Evolutionary conservation across 2,888 invertebrate species (phyloP).

Genomic region (Drosophila hamatofila): DNA sequence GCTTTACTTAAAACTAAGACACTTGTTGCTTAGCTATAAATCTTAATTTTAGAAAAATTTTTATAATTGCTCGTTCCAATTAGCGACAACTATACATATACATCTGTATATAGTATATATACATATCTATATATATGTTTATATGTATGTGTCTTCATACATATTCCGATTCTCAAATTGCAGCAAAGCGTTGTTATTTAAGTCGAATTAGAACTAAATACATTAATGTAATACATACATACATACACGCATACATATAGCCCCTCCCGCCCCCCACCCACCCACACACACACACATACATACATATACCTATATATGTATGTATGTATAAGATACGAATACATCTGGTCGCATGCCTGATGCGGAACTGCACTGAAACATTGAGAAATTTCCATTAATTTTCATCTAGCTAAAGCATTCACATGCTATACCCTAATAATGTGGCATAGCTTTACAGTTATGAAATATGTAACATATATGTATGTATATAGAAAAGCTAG

Average conservation of each 20-base stretch:
- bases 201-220: conserved; percentile 14
- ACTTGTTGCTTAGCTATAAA: not conserved
- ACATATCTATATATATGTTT: too few species aligned
- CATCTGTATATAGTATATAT: not conserved
- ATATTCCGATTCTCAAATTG: conserved; percentile 9
- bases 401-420: conserved; percentile 12
- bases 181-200: conserved; percentile 2
- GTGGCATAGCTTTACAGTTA: not conserved
- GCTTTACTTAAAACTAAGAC: not conserved
- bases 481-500: not conserved
- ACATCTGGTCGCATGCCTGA: conserved; percentile 6
- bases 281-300: too few species aligned
- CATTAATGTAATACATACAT: not conserved
- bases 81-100: not conserved
- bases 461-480: not conserved
- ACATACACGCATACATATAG: not conserved
- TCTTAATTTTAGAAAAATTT: not conserved
- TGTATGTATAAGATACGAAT: not conserved
- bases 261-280: too few species aligned
- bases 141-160: not conserved
- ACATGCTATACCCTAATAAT: conserved; percentile 5
- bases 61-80: conserved; percentile 2
- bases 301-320: not conserved
- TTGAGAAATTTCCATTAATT: conserved; percentile 31
- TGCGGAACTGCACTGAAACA: conserved; percentile 19